phyloP scores from a whole-genome alignment of 2,888 invertebrate genomes.

The Muscina levida region DNA sequence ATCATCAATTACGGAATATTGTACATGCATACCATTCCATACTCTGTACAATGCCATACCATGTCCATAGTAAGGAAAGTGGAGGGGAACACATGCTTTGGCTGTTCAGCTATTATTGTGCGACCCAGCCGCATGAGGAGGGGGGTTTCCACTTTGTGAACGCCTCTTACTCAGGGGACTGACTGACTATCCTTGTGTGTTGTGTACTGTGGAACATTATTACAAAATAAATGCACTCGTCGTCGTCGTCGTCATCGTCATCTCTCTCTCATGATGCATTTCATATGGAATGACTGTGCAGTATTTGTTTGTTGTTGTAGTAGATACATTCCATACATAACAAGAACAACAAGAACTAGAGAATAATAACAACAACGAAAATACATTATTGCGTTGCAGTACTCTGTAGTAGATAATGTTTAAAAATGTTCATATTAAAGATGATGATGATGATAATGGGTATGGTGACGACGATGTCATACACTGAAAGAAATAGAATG shows the following conservation, averaged over 20 bases:
- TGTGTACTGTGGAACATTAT: not conserved
- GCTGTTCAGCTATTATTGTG: slow-evolving; percentile 4
- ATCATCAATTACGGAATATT: slow-evolving; percentile 61
- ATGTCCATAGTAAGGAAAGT: slow-evolving; percentile 19
- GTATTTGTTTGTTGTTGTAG: slow-evolving; percentile 15
- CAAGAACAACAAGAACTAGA: slow-evolving; percentile 34
- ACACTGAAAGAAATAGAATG: slow-evolving; percentile 7
- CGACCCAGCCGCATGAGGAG: not conserved
- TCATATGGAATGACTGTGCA: slow-evolving; percentile 11
- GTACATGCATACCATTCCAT: slow-evolving; percentile 46
- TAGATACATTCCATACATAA: slow-evolving; percentile 63
- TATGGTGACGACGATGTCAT: not conserved
- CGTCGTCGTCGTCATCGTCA: slow-evolving; percentile 4
- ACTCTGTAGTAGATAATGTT: slow-evolving; percentile 16
- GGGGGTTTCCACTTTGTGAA: no score
- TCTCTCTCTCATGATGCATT: slow-evolving; percentile 37
- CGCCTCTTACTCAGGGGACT: no score
- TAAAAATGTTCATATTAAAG: not conserved
- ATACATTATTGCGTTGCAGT: slow-evolving; percentile 10
- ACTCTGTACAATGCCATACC: not conserved
- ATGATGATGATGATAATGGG: not conserved
- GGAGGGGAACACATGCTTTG: not conserved
- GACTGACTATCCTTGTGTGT: slow-evolving; percentile 34
- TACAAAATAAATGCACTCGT: not conserved
- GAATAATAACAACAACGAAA: slow-evolving; percentile 12